A percentile compares a stretch with the other conserved stretches of the same genome.
Evolutionary conservation across 1,140 invertebrate genomes (phyloP).

Genomic region (Caenorhabditis inopinata): DNA sequence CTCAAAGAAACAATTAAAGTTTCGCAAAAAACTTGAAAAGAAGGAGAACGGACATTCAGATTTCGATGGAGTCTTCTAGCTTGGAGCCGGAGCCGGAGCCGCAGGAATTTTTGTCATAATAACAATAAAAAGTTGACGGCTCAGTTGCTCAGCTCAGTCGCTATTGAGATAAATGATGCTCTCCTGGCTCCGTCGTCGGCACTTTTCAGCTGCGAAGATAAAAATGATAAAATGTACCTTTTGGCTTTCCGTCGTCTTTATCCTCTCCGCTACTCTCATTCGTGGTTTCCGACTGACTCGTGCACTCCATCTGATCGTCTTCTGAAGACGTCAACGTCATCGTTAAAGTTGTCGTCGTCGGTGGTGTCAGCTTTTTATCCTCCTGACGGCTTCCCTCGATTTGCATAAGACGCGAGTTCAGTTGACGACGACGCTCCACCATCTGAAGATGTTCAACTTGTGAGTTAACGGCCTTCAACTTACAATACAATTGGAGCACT

Average conservation of each 20-base stretch:
- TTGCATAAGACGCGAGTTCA: constrained; percentile 43
- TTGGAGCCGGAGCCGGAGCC: no score
- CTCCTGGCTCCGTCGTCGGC: neutral
- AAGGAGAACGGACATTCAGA: no score
- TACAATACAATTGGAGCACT: constrained; percentile 77
- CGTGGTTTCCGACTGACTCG: constrained; percentile 4
- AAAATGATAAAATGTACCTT: neutral
- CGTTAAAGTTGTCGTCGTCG: neutral
- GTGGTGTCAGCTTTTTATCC: neutral
- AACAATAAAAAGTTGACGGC: no score
- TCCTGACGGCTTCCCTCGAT: constrained; percentile 39
- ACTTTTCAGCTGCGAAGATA: neutral
- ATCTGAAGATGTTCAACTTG: constrained; percentile 33
- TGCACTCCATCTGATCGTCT: constrained; percentile 25
- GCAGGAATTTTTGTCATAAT: neutral
- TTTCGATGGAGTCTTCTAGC: no score
- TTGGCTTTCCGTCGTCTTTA: neutral
- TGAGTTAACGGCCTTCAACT: neutral
- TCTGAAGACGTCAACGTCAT: constrained; percentile 7
- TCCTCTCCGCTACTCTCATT: constrained; percentile 17
- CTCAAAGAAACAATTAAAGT: neutral
- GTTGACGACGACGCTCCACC: constrained; percentile 44
- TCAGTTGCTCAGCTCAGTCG: no score
- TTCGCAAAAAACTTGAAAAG: neutral
- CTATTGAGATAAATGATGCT: neutral